A percentile compares a stretch with the other conserved stretches of the same genome.
Evolutionary conservation across 2,797 vertebrate species (phyloP).

Genomic region (Cephalopachus bancanus): DNA sequence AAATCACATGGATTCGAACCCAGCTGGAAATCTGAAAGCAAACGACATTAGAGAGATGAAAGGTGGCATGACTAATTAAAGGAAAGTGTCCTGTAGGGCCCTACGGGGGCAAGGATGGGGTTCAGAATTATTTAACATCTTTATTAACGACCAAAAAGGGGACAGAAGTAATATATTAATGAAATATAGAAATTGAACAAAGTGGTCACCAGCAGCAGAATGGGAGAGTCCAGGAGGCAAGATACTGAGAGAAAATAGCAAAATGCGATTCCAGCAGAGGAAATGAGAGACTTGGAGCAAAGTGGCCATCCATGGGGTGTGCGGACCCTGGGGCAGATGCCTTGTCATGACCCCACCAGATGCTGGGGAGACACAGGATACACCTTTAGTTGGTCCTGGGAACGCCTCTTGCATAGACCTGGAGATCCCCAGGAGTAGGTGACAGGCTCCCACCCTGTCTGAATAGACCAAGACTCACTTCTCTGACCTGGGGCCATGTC

Average conservation of each 20-base stretch:
- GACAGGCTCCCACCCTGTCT: neutral
- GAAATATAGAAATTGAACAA: slow-evolving; percentile 50
- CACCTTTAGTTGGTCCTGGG: neutral
- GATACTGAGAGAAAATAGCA: slow-evolving; percentile 24
- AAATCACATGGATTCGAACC: slow-evolving; percentile 76
- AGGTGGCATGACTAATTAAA: slow-evolving; percentile 82
- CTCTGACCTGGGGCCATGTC: neutral
- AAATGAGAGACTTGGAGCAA: neutral
- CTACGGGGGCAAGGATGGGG: slow-evolving; percentile 62
- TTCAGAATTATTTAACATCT: slow-evolving; percentile 85
- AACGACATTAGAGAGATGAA: slow-evolving; percentile 80
- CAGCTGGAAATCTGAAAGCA: slow-evolving; percentile 81
- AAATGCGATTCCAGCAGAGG: neutral
- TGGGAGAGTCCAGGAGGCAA: neutral
- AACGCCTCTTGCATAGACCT: neutral
- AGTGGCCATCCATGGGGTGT: neutral
- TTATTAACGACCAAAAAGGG: slow-evolving; percentile 75
- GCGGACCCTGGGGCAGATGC: neutral
- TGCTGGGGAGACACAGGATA: neutral
- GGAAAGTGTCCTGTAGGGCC: slow-evolving; percentile 75
- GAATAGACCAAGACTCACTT: neutral
- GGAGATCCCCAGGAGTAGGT: neutral
- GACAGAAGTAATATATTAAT: slow-evolving; percentile 52
- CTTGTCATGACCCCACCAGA: neutral
- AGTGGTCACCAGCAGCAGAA: neutral